These are phyloP conservation scores for Acronicta leporina DNA, from an alignment of 2,888 invertebrate genomes.

Conservation along the genomic window DNA sequence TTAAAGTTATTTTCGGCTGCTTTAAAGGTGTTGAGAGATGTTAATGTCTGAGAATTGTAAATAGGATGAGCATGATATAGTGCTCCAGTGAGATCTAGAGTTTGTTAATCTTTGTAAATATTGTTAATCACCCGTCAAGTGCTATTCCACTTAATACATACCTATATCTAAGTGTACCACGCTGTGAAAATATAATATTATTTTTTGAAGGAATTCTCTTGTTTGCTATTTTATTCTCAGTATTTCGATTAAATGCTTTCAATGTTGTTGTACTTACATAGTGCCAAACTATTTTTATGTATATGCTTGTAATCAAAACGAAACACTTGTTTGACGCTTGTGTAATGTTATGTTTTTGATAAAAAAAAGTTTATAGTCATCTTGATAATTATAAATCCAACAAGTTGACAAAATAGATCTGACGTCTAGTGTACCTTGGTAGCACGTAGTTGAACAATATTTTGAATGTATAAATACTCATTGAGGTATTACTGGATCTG, in stretches of 20 bases:
- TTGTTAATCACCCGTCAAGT: constrained; percentile 79
- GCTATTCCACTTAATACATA: constrained; percentile 70
- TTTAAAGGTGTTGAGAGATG: constrained; percentile 47
- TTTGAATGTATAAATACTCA: constrained; percentile 60
- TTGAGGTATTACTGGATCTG: constrained; percentile 54
- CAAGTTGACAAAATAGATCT: constrained; percentile 56
- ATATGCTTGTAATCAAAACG: constrained; percentile 65
- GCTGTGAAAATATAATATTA: constrained; percentile 76
- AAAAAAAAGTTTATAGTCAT: constrained; percentile 47
- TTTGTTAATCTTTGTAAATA: constrained; percentile 85
- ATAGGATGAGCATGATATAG: constrained; percentile 46
- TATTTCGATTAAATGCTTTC: constrained; percentile 70
- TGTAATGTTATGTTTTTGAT: constrained; percentile 49
- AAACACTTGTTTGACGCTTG: constrained; percentile 59
- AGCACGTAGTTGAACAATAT: constrained; percentile 57
- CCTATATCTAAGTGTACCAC: constrained; percentile 66
- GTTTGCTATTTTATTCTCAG: constrained; percentile 71
- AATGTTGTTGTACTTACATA: constrained; percentile 72
- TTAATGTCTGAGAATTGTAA: constrained; percentile 53
- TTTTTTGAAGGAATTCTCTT: constrained; percentile 71
- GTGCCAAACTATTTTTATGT: constrained; percentile 83
- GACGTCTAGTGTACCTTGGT: constrained; percentile 57
- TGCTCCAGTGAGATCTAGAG: constrained; percentile 70
- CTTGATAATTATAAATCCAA: constrained; percentile 27
- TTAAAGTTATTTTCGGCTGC: constrained; percentile 29